A percentile compares a stretch with the other conserved stretches of the same genome.
phyloP scores from a whole-genome alignment of 2,113 vertebrate species.

The Poecile atricapillus region DNA sequence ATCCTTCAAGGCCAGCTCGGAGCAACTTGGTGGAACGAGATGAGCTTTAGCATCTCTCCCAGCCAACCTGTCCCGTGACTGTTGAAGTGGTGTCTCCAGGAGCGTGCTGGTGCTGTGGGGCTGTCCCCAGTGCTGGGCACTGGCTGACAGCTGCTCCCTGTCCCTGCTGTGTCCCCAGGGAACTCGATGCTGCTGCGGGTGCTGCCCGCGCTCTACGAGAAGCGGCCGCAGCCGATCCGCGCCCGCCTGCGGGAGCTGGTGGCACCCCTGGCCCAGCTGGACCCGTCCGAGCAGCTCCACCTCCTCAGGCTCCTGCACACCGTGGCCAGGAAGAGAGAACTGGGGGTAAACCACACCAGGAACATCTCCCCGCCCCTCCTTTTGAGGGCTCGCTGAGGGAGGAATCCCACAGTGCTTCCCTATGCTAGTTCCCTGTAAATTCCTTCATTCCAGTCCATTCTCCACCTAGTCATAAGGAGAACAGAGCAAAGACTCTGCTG shows the following conservation, averaged over 20 bases:
- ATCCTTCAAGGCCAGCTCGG: neutral
- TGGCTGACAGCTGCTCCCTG: fast-evolving
- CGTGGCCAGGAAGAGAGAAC: conserved; percentile 80
- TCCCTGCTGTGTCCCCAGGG: conserved; percentile 68
- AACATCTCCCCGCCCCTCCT: neutral
- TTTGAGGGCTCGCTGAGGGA: neutral
- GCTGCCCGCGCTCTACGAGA: conserved; percentile 86
- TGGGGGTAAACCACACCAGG: conserved; percentile 69
- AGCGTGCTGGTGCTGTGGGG: neutral
- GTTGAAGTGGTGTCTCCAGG: neutral
- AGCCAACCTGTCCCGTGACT: fast-evolving
- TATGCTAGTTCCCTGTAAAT: neutral
- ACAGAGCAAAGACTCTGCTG: neutral
- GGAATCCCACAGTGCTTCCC: neutral
- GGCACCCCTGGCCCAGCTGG: conserved; percentile 78
- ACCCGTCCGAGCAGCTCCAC: conserved; percentile 83
- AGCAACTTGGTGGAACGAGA: neutral
- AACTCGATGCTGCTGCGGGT: conserved; percentile 88
- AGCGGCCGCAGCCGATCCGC: conserved; percentile 76
- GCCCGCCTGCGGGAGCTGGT: conserved; percentile 76
- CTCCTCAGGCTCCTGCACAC: conserved; percentile 84
- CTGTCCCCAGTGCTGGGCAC: neutral
- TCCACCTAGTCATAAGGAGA: neutral
- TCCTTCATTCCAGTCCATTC: neutral
- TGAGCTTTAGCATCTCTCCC: too few species aligned